Percentiles rank a stretch among this genome's conserved stretches.
Evolutionary conservation across 2,797 vertebrate species (phyloP).

Genomic region (Coccyzus lansbergi): DNA sequence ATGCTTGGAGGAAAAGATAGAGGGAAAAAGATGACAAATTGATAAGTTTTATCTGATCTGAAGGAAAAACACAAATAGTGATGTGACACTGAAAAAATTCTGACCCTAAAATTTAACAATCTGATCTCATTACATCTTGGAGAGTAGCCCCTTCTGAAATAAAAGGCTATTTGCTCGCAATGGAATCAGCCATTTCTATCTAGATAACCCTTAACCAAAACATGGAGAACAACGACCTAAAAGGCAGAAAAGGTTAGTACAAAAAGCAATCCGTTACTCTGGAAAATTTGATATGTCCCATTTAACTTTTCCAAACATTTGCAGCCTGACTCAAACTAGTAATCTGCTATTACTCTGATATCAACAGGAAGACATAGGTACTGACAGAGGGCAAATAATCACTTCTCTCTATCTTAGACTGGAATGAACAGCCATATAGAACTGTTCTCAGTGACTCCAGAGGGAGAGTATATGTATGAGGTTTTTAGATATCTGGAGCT

Average conservation of each 20-base stretch:
- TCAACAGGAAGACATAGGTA: not conserved
- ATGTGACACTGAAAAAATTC: not conserved
- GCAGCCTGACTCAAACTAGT: not conserved
- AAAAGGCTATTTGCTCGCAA: not conserved
- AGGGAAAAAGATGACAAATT: not conserved
- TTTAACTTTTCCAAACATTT: not conserved
- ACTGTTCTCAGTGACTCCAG: not conserved
- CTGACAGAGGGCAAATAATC: not conserved
- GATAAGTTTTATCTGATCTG: not conserved
- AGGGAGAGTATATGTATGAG: fast-evolving
- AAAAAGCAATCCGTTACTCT: not conserved
- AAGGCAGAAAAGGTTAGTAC: not conserved
- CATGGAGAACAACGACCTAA: not conserved
- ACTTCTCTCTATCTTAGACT: not conserved
- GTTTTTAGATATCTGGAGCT: not conserved
- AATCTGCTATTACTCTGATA: not conserved
- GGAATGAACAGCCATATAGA: not conserved
- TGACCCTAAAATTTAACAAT: not conserved
- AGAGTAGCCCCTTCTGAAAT: not conserved
- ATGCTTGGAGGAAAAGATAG: not conserved
- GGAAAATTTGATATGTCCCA: not conserved
- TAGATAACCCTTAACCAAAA: not conserved
- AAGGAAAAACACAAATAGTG: not conserved
- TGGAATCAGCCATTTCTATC: not conserved
- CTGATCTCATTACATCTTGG: not conserved